Conservation (phyloP, 2,888 invertebrate genomes). For the Lithosia quadra region DNA sequence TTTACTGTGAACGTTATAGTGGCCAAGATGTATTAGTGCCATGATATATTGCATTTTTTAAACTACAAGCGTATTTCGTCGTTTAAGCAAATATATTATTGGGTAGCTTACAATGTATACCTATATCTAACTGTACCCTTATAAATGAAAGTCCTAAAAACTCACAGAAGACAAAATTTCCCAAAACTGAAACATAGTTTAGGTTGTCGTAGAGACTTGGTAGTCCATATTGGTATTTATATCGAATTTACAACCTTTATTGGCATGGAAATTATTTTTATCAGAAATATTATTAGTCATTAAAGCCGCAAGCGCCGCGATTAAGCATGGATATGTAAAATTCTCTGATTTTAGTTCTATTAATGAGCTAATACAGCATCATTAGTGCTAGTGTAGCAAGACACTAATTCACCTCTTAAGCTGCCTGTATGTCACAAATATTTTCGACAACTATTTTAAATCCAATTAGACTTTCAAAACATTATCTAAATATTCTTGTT, state of each 20-base stretch:
- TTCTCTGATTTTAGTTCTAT: not conserved
- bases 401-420: not conserved
- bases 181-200: not conserved
- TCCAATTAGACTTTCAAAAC: conserved; percentile 19
- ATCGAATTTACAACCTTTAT: not conserved
- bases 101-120: not conserved
- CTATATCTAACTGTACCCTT: not conserved
- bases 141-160: not conserved
- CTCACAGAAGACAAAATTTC: not conserved
- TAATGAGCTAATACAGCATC: not conserved
- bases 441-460: not conserved
- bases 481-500: conserved; percentile 22
- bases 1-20: conserved; percentile 18
- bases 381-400: not conserved
- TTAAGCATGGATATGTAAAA: not conserved
- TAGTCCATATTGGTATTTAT: not conserved
- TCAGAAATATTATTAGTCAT: not conserved
- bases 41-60: not conserved
- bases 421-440: not conserved
- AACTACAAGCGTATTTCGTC: not conserved
- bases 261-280: not conserved
- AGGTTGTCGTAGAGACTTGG: not conserved
- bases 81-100: not conserved
- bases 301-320: not conserved
- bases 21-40: not conserved